Evolutionary conservation across 2,113 vertebrate species (phyloP), one percentile per base, ranked within the genome.

Genomic region (Anolis sagrei): DNA sequence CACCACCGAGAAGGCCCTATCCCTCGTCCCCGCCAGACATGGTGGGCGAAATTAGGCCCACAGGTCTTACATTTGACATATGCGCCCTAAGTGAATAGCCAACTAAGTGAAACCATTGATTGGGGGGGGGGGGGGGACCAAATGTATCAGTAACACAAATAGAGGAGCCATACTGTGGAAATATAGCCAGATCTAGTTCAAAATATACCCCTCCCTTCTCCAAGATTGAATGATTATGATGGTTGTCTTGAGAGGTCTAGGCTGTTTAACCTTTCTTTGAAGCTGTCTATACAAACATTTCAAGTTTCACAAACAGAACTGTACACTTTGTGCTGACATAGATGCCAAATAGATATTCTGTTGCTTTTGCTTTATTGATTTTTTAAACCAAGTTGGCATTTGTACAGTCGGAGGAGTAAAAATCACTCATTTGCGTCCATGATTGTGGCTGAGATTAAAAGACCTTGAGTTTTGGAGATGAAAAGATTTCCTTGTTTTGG

Each of bases 401-500:
- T 86, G 11, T 58, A 18, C 54, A 58, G 14, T 58, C 3, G 86
- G 34, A n/a, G 14, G 80, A 88, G 82, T 5, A 81, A 86, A 93
- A 91, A 87, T 82, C 86, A 92, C 89, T 90, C 87, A 69, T 81
- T 86, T 92, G 93, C 92, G 77, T 81, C 61, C 25, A 87, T 73
- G 91, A 79, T 81, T 75, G 29, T 86, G 88, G 76, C 62, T 25
- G 48, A 83, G 73, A 86, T 29, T 61, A 27, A 83, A 77, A 16
- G 58, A 76, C n/a, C 72, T 74, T 49, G 73, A 66, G 54, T 85
- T 89, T 85, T 80, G 88, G 83, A 90, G 88, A 93, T 82, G 88
- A 93, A 79, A 92, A 81, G n/a, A 92, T 85, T 92, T 93, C 77
- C 89, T 87, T 89, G 88, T 92, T 58, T 13, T 58, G 54, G 90